Base-by-base conservation (phyloP, 2,797 vertebrate genomes). In the Parauchenoglanis punctatus region DNA sequence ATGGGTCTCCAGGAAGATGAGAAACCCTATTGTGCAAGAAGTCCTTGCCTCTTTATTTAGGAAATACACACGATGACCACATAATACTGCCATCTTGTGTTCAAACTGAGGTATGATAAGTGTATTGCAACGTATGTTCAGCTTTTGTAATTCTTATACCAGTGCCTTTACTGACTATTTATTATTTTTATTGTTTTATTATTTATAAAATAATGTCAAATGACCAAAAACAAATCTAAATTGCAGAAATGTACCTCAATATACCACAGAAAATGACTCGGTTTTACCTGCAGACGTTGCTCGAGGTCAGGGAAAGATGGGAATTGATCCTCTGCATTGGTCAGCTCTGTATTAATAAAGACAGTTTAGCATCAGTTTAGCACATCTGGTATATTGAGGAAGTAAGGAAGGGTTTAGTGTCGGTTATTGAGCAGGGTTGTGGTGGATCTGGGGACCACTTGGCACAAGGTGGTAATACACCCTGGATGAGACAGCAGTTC, bases 271-370 rank as follows among this genome's bases (percentile, higher is more conserved):
- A 8, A 84, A 81, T 46, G 77, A 77, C 58, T 78, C 28, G 65
- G 25, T 28, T n/a, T 95, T 96, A 99, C 98, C 98, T 99, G 98
- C 81, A 99, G 95, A 81, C 98, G 97, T 91, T 98, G 97, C 87
- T 99, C 98, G 94, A 99, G 95, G 89, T 99, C 97, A 84, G 97
- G 97, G 92, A 98, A 97, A 85, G 93, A 95, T 93, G 96, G 95
- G 78, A 96, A 93, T 56, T 92, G 85, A 63, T 96, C 96, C 91
- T 97, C 96, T 90, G 95, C 93, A 94, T 97, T 97, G 93, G 97
- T 97, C 86, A 93, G 91, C 90, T 96, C 96, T 96, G 88, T 83
- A 70, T 83, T 18, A 68, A 68, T 68, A n/a, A 86, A 83, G 52
- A 81, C 58, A 75, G 40, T 40, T 40, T 40, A 40, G 40, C 40